phyloP scores from a whole-genome alignment of 2,113 vertebrate species.

The Haliaeetus leucogaster region DNA sequence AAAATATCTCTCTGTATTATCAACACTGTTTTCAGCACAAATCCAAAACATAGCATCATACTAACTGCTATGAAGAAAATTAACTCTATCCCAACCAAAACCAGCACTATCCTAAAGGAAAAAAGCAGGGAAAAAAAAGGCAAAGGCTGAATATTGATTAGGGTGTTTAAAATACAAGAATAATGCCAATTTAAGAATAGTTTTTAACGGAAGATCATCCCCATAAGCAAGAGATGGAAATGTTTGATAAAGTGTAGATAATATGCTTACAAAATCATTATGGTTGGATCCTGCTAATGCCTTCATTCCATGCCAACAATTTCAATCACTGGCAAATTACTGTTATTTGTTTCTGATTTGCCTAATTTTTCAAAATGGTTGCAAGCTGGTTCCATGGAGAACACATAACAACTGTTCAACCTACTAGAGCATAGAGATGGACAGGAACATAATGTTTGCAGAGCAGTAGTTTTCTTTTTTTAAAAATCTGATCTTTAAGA shows the following conservation, averaged over 20 bases:
- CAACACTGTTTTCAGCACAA: too few species aligned
- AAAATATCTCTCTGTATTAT: too few species aligned
- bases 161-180: neutral
- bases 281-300: neutral
- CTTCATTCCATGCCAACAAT: neutral
- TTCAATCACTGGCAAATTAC: constrained; percentile 1
- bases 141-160: neutral
- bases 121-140: neutral
- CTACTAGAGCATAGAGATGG: neutral
- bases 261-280: constrained; percentile 26
- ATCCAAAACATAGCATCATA: too few species aligned
- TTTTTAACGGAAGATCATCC: neutral
- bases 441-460: neutral
- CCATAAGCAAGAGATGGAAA: neutral
- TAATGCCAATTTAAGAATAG: neutral
- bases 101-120: neutral
- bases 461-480: neutral
- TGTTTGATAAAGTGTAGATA: neutral
- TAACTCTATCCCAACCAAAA: too few species aligned
- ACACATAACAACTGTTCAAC: neutral
- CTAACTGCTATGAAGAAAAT: too few species aligned
- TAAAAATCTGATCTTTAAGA: neutral
- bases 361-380: constrained; percentile 1
- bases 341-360: constrained; percentile 24
- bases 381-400: neutral